Conservation (phyloP, 1,140 invertebrate species). For the Leguminivora glycinivorella region DNA sequence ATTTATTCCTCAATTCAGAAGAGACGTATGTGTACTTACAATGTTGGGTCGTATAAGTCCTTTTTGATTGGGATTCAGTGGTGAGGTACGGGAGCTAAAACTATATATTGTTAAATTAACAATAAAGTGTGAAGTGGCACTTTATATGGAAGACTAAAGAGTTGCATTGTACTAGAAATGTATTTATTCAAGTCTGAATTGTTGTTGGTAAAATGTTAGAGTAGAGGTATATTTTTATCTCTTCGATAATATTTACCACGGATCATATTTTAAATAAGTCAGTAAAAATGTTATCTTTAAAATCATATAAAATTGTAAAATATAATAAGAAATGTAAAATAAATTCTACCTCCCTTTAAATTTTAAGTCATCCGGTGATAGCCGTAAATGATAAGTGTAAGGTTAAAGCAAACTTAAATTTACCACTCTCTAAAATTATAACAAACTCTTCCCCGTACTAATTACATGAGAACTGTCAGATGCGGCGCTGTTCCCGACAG, state of each 20-base stretch:
- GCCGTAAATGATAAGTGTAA: conserved; percentile 60
- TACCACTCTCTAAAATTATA: neutral
- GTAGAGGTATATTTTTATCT: no score
- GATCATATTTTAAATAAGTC: no score
- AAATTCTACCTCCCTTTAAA: conserved; percentile 1
- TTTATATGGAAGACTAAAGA: neutral
- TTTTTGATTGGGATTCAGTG: neutral
- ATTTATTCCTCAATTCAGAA: neutral
- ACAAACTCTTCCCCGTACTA: neutral
- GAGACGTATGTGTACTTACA: neutral
- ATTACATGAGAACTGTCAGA: conserved; percentile 12
- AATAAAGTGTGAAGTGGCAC: conserved; percentile 10
- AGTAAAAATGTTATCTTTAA: no score
- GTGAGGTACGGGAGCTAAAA: conserved; percentile 3
- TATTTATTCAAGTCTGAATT: neutral
- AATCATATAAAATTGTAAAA: no score
- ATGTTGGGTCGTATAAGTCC: neutral
- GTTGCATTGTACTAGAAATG: neutral
- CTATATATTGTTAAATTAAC: conserved; percentile 13
- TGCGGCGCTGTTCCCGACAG: neutral
- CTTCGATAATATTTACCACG: no score
- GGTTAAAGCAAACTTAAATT: conserved; percentile 5
- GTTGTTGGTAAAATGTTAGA: no score
- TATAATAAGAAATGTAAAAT: neutral
- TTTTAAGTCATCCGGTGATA: conserved; percentile 40